Conservation (phyloP, 2,888 invertebrate species). For the Cinara cedri region DNA sequence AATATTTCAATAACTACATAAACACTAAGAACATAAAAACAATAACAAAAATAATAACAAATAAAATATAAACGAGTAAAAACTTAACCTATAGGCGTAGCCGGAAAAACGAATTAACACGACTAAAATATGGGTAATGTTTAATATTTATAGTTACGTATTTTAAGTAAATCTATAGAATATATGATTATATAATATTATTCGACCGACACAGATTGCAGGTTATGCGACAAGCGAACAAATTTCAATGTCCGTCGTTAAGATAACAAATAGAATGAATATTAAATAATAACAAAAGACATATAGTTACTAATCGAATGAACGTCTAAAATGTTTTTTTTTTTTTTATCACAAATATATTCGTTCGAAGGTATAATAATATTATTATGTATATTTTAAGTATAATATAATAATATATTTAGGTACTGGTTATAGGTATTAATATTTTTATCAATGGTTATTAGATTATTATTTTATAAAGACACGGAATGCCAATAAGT, state of each 20-base stretch:
- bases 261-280: no score
- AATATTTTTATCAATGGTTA: no score
- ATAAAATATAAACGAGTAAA: not conserved
- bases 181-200: not conserved
- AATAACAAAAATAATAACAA: not conserved
- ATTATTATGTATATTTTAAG: no score
- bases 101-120: not conserved
- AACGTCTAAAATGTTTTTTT: conserved; percentile 14
- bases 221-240: no score
- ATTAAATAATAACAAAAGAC: no score
- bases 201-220: no score
- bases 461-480: conserved; percentile 4
- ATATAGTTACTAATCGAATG: not conserved
- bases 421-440: no score
- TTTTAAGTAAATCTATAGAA: not conserved
- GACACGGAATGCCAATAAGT: conserved; percentile 4
- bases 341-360: conserved; percentile 40
- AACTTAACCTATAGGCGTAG: not conserved
- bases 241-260: no score
- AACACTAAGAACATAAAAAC: conserved; percentile 16
- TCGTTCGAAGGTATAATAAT: no score
- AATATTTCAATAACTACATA: conserved; percentile 7
- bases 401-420: no score
- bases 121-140: not conserved
- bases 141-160: no score